Percentiles rank a stretch among this genome's conserved stretches.
These are phyloP conservation scores for Micrasema longulum DNA, from an alignment of 1,140 invertebrate species.

Conservation along the genomic window DNA sequence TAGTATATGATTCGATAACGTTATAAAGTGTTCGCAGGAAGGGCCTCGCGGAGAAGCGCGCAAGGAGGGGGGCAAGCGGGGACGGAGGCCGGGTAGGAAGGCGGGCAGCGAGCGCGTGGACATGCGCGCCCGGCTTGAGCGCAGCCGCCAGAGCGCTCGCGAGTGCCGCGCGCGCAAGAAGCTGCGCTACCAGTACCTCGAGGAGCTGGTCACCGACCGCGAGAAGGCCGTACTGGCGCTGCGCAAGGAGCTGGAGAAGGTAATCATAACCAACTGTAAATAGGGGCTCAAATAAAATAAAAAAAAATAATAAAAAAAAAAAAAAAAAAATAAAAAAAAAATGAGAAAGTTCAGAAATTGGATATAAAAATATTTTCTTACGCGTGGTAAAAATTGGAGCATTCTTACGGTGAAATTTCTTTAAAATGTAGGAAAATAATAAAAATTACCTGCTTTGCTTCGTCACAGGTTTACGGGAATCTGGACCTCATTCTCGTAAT, in stretches of 20 bases:
- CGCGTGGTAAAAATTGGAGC: too few relatives aligned
- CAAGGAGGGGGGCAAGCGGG: conserved; percentile 86
- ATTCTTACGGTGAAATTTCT: conserved; percentile 48
- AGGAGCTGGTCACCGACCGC: conserved; percentile 92
- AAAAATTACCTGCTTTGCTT: too few relatives aligned
- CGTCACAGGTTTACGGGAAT: too few relatives aligned
- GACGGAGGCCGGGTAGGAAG: conserved; percentile 89
- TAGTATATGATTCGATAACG: background rate
- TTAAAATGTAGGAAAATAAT: too few relatives aligned
- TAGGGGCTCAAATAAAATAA: too few relatives aligned
- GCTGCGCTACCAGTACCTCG: conserved; percentile 95
- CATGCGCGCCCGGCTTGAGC: conserved; percentile 94
- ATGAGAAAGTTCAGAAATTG: too few relatives aligned
- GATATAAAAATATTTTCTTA: too few relatives aligned
- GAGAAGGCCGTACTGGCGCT: conserved; percentile 94
- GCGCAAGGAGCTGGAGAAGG: conserved; percentile 91
- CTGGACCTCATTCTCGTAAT: too few relatives aligned
- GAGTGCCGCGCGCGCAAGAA: conserved; percentile 98
- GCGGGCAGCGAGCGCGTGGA: conserved; percentile 88
- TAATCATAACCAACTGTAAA: too few relatives aligned
- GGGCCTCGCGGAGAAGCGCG: conserved; percentile 66
- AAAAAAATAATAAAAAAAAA: too few relatives aligned
- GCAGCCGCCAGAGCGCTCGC: conserved; percentile 95
- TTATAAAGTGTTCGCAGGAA: conserved; percentile 41
- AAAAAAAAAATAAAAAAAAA: too few relatives aligned